Conservation (phyloP, 37 sponge, comb jelly and placozoan species). For the Axinella damicornis region DNA sequence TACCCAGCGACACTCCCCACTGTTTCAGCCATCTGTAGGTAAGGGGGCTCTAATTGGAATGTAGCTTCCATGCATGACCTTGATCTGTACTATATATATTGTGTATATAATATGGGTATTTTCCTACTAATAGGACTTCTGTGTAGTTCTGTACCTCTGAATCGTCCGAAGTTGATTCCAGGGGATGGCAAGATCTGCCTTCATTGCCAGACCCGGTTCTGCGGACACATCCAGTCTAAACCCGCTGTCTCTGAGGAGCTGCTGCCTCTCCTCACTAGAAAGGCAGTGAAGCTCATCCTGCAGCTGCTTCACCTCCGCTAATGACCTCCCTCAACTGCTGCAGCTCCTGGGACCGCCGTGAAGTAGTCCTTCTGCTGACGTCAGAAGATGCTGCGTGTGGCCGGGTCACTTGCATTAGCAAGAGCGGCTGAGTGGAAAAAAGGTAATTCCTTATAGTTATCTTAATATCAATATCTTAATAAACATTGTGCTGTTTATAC, state of each 20-base stretch:
- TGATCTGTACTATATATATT: not conserved
- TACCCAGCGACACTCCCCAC: not conserved
- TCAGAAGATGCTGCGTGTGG: not conserved
- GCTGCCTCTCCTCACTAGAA: not conserved
- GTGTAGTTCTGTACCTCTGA: conserved; percentile 4
- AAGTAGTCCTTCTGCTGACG: not conserved
- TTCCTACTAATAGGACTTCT: not conserved
- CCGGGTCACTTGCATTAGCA: not conserved
- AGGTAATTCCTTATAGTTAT: not conserved
- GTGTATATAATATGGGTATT: not conserved
- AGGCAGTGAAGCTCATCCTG: not conserved
- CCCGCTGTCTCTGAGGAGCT: not conserved
- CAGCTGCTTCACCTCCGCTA: not conserved
- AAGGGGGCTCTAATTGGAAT: too few species aligned
- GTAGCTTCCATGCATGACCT: not conserved
- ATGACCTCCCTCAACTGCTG: not conserved
- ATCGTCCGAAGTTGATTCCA: conserved; percentile 2
- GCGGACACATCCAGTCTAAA: not conserved
- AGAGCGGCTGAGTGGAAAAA: not conserved
- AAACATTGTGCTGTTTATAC: not conserved
- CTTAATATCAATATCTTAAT: not conserved
- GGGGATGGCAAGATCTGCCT: conserved; percentile 3
- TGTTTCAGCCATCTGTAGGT: not conserved
- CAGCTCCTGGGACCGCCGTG: not conserved
- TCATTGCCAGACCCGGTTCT: conserved; percentile 14